A percentile compares a stretch with the other conserved stretches of the same genome.
Conservation (phyloP, 1,140 invertebrate species). For the Zaprionus gabonicus region DNA sequence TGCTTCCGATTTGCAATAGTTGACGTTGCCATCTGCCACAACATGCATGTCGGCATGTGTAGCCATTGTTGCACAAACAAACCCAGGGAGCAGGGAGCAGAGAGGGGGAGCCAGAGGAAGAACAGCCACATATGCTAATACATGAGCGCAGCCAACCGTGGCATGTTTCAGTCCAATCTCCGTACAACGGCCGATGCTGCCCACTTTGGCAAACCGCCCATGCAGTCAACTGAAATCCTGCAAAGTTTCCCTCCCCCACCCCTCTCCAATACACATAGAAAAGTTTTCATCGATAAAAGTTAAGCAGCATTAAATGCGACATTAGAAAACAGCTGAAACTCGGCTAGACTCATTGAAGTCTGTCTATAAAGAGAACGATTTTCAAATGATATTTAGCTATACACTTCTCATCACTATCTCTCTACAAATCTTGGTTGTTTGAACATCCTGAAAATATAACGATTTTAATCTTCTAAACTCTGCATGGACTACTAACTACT, state of each 20-base stretch:
- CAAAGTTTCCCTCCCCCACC: slow-evolving; percentile 13
- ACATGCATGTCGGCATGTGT: slow-evolving; percentile 16
- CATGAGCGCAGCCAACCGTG: slow-evolving; percentile 62
- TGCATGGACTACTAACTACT: too few relatives aligned
- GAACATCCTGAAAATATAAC: neutral
- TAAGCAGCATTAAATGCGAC: slow-evolving; percentile 25
- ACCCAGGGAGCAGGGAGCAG: slow-evolving; percentile 21
- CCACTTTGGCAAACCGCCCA: slow-evolving; percentile 2
- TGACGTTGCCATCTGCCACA: slow-evolving; percentile 50
- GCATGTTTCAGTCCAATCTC: slow-evolving; percentile 42
- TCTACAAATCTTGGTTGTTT: neutral
- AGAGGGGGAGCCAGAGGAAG: slow-evolving; percentile 8
- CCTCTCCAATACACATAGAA: too few relatives aligned
- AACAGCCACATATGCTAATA: slow-evolving; percentile 78
- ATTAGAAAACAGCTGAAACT: slow-evolving; percentile 32
- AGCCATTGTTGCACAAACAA: slow-evolving; percentile 66
- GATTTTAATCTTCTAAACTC: too few relatives aligned
- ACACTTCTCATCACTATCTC: too few relatives aligned
- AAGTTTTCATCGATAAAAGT: slow-evolving; percentile 45
- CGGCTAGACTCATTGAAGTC: neutral
- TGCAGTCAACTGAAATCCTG: slow-evolving; percentile 45
- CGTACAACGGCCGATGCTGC: neutral
- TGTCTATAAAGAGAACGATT: too few relatives aligned
- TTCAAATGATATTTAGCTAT: neutral
- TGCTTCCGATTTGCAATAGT: slow-evolving; percentile 75